Conservation (phyloP, 1,140 invertebrate species). For the Diorhabda carinulata region DNA sequence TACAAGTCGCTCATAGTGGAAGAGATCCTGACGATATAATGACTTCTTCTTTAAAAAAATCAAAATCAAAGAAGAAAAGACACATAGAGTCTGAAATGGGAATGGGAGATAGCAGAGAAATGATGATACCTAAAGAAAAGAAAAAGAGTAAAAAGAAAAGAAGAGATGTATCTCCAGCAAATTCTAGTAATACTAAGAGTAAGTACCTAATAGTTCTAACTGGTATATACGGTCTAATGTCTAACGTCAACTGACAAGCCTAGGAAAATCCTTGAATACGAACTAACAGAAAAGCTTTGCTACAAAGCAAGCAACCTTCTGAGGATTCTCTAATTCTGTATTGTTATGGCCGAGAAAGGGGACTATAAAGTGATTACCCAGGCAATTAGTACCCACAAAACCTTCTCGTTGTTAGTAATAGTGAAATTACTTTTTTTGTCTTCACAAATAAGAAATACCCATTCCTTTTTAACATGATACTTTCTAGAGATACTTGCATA, state of each 20-base stretch:
- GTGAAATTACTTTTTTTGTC: background rate
- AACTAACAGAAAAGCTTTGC: too few species aligned
- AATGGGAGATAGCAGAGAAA: conserved; percentile 46
- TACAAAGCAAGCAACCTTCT: too few species aligned
- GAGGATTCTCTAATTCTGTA: too few species aligned
- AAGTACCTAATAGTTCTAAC: background rate
- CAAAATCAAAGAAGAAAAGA: conserved; percentile 43
- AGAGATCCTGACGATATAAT: conserved; percentile 40
- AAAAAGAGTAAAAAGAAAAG: conserved; percentile 46
- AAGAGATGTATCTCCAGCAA: conserved; percentile 38
- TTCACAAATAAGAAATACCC: background rate
- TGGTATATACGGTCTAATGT: too few species aligned
- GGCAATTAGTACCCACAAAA: too few species aligned
- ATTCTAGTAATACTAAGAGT: conserved; percentile 12
- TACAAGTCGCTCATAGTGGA: conserved; percentile 40
- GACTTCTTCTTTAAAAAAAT: conserved; percentile 36
- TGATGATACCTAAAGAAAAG: conserved; percentile 47
- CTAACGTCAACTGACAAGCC: too few species aligned
- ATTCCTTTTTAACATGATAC: background rate
- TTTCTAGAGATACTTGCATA: background rate
- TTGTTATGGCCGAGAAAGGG: too few species aligned
- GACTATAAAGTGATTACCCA: too few species aligned
- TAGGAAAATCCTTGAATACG: too few species aligned
- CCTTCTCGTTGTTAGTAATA: background rate
- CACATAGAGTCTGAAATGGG: conserved; percentile 39